phyloP scores from a whole-genome alignment of 2,888 invertebrate species.

The Tenthredo mesomela region DNA sequence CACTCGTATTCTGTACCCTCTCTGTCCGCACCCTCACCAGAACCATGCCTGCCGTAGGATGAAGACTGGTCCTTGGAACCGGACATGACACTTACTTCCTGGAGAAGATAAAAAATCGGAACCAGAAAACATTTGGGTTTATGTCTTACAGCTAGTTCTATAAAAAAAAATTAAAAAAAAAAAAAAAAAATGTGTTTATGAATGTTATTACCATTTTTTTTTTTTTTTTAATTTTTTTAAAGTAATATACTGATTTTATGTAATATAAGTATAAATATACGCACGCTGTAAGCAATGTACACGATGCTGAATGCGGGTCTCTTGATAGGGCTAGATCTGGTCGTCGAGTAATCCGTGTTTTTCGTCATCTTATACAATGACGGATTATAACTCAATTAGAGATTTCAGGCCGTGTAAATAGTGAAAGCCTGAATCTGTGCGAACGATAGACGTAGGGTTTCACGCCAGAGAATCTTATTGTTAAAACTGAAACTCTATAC shows the following conservation, averaged over 20 bases:
- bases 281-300: slow-evolving; percentile 36
- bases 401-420: background rate
- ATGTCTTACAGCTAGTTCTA: background rate
- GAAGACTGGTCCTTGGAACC: slow-evolving; percentile 59
- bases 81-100: slow-evolving; percentile 68
- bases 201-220: background rate
- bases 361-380: slow-evolving; percentile 37
- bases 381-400: background rate
- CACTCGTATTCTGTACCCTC: slow-evolving; percentile 57
- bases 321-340: slow-evolving; percentile 2
- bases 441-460: slow-evolving; percentile 17
- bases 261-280: slow-evolving; percentile 17
- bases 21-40: slow-evolving; percentile 17
- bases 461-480: slow-evolving; percentile 33
- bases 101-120: slow-evolving; percentile 37
- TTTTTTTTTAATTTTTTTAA: background rate
- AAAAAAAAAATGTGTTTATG: background rate
- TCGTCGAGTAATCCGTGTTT: background rate
- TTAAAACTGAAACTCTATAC: slow-evolving; percentile 43
- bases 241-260: background rate
- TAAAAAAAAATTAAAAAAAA: background rate
- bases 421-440: background rate
- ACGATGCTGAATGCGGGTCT: slow-evolving; percentile 33
- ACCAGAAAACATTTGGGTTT: background rate
- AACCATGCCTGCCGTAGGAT: slow-evolving; percentile 30